phyloP scores from a whole-genome alignment of 2,888 invertebrate genomes.

The Augochlorella aurata region DNA sequence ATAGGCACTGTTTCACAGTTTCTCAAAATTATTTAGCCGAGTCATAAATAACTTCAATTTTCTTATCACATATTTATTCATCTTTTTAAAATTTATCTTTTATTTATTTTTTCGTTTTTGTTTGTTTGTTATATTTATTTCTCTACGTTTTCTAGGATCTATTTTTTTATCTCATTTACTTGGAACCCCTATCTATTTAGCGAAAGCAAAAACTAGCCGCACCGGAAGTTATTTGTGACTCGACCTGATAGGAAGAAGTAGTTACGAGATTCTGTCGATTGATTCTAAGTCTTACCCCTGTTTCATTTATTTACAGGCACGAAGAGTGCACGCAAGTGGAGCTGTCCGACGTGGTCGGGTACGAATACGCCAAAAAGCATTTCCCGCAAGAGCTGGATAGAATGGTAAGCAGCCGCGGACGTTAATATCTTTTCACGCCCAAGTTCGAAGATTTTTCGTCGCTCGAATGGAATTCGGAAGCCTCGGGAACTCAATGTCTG shows the following conservation, averaged over 20 bases:
- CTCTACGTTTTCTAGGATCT: too few species aligned
- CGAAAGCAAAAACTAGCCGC: too few species aligned
- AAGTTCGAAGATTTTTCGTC: neutral
- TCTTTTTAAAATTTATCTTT: too few species aligned
- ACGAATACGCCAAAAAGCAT: constrained; percentile 50
- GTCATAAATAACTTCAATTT: too few species aligned
- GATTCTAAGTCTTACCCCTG: too few species aligned
- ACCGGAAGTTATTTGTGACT: too few species aligned
- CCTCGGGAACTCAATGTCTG: too few species aligned
- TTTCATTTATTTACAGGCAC: neutral
- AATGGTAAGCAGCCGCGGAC: constrained; percentile 39
- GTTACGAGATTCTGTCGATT: neutral
- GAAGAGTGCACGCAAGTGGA: constrained; percentile 11
- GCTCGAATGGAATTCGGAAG: neutral
- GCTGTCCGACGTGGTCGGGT: constrained; percentile 36
- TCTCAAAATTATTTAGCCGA: neutral
- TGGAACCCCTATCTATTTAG: too few species aligned
- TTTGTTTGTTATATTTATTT: too few species aligned
- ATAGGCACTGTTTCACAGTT: neutral
- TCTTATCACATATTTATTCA: too few species aligned
- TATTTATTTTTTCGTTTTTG: too few species aligned
- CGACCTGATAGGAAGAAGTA: neutral
- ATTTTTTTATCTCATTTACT: too few species aligned
- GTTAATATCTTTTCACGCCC: neutral
- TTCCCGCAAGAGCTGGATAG: constrained; percentile 36